Percentiles rank a stretch among this genome's conserved stretches.
These are phyloP conservation scores for Zaprionus africanus DNA, from an alignment of 1,140 invertebrate genomes.

Conservation along the genomic window DNA sequence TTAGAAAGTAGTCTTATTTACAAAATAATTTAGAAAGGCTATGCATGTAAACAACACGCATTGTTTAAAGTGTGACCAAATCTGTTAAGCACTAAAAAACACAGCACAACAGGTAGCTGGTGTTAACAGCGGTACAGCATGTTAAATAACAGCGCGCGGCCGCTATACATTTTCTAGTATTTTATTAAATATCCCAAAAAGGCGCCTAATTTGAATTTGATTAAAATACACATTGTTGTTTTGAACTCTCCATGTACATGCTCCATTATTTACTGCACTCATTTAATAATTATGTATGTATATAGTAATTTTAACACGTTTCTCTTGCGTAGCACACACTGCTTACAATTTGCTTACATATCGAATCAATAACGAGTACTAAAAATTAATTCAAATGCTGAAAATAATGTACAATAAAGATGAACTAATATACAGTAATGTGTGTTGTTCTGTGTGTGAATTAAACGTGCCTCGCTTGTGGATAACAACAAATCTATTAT, in stretches of 20 bases:
- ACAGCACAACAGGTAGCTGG: not conserved
- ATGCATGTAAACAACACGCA: conserved; percentile 7
- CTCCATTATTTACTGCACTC: conserved; percentile 42
- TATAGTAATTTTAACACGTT: conserved; percentile 49
- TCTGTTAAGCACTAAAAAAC: not conserved
- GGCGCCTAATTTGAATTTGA: conserved; percentile 1
- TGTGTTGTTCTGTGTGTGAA: conserved; percentile 3
- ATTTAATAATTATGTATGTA: conserved; percentile 38
- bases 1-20: conserved; percentile 11
- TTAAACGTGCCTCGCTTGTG: conserved; percentile 39
- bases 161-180: not conserved
- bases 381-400: conserved; percentile 53
- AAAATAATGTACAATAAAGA: conserved; percentile 64
- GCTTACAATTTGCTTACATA: conserved; percentile 65
- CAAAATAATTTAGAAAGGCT: not conserved
- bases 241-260: conserved; percentile 45
- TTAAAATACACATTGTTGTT: not conserved
- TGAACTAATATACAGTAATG: conserved; percentile 61
- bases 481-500: conserved; percentile 19
- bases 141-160: not conserved
- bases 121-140: not conserved
- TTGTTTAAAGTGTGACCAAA: not conserved
- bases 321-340: conserved; percentile 38
- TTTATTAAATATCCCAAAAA: not conserved
- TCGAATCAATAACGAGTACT: conserved; percentile 64